Conservation (phyloP, 2,888 invertebrate species). For the Amblyteles armatorius region DNA sequence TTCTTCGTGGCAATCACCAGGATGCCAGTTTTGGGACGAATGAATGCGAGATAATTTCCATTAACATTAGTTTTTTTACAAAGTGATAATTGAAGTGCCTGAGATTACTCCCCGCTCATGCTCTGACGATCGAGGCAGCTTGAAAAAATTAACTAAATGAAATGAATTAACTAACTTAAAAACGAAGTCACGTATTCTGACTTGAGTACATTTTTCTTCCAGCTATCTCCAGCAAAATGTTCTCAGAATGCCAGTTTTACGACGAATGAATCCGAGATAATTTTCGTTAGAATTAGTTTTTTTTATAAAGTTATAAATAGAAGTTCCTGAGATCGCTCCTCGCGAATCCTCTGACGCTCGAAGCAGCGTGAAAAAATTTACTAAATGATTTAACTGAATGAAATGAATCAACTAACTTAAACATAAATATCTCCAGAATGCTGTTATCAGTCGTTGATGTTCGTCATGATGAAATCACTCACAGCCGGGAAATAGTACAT, state of each 20-base stretch:
- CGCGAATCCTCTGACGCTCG: not conserved
- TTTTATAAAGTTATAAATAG: not conserved
- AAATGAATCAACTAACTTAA: not conserved
- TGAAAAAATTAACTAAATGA: not conserved
- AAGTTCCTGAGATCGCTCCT: not conserved
- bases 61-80: not conserved
- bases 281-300: not conserved
- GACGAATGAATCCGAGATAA: not conserved
- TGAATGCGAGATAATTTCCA: not conserved
- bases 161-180: not conserved
- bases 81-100: not conserved
- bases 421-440: not conserved
- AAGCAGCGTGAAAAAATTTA: not conserved
- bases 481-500: conserved; percentile 72
- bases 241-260: too few relatives aligned
- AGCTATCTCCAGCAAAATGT: too few relatives aligned
- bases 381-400: not conserved
- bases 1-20: conserved; percentile 1
- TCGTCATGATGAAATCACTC: conserved; percentile 67
- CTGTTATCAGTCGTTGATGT: conserved; percentile 29
- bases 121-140: not conserved
- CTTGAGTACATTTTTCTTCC: too few relatives aligned
- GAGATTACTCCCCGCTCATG: not conserved
- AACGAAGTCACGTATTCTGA: too few relatives aligned
- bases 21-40: not conserved